Evolutionary conservation across 2,113 vertebrate species (phyloP).

Genomic region (Solea solea): DNA sequence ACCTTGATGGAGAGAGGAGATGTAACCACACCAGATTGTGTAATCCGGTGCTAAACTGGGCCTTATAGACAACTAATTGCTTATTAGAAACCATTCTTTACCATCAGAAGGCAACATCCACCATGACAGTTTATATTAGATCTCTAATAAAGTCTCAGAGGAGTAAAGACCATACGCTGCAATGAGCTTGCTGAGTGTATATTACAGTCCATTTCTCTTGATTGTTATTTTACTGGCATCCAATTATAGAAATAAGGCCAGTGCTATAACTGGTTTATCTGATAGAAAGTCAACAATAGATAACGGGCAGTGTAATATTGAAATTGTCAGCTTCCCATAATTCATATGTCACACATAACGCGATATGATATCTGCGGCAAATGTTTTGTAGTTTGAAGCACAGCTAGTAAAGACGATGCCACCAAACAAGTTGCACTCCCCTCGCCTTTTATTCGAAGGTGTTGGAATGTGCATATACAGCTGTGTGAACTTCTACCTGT

Average conservation of each 20-base stretch:
- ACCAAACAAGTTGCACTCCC: constrained; percentile 23
- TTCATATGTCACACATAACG: constrained; percentile 67
- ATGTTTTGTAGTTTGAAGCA: constrained; percentile 54
- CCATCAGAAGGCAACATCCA: constrained; percentile 48
- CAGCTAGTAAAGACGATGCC: constrained; percentile 58
- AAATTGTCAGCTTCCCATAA: constrained; percentile 40
- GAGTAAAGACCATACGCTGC: constrained; percentile 38
- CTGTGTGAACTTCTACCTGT: constrained; percentile 25
- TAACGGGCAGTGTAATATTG: constrained; percentile 50
- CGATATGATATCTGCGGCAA: constrained; percentile 39
- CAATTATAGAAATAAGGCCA: constrained; percentile 69
- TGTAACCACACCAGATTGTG: constrained; percentile 49
- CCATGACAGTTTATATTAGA: constrained; percentile 52
- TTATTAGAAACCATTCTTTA: constrained; percentile 68
- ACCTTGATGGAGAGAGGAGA: constrained; percentile 38
- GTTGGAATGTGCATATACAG: constrained; percentile 41
- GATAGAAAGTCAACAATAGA: constrained; percentile 45
- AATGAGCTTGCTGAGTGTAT: constrained; percentile 25
- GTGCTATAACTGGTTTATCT: constrained; percentile 32
- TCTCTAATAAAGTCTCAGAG: constrained; percentile 63
- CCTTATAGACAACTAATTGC: constrained; percentile 48
- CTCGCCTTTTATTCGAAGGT: constrained; percentile 42
- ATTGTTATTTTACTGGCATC: constrained; percentile 68
- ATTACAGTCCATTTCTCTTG: constrained; percentile 68
- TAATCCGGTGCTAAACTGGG: constrained; percentile 41